phyloP scores from a whole-genome alignment of 2,113 vertebrate genomes.

The Setophaga coronata region DNA sequence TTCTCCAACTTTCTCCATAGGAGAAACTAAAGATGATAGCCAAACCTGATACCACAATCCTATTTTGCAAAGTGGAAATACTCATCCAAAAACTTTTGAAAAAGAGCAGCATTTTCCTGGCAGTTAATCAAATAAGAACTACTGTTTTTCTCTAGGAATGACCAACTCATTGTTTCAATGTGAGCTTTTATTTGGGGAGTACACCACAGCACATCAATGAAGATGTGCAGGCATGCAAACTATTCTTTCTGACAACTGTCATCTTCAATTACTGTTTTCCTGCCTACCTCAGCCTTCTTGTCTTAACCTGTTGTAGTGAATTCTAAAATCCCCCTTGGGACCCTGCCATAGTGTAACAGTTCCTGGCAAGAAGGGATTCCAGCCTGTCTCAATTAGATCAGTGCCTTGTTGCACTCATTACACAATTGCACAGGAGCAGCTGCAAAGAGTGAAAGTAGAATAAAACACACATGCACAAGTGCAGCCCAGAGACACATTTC shows the following conservation, averaged over 20 bases:
- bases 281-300: background rate
- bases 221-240: background rate
- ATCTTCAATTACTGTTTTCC: background rate
- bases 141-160: background rate
- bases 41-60: background rate
- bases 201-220: background rate
- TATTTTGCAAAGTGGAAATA: background rate
- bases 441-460: background rate
- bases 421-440: background rate
- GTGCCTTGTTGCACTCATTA: background rate
- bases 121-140: background rate
- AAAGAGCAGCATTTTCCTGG: background rate
- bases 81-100: background rate
- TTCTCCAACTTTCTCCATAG: background rate
- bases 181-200: background rate
- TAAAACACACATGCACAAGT: background rate
- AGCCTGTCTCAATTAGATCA: background rate
- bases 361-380: background rate
- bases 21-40: background rate
- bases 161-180: background rate
- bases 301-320: background rate
- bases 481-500: background rate
- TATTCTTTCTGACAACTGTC: background rate
- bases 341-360: background rate
- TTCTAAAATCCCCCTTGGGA: background rate